Conservation (phyloP, 1,140 invertebrate species). For the Trichoplusia ni region DNA sequence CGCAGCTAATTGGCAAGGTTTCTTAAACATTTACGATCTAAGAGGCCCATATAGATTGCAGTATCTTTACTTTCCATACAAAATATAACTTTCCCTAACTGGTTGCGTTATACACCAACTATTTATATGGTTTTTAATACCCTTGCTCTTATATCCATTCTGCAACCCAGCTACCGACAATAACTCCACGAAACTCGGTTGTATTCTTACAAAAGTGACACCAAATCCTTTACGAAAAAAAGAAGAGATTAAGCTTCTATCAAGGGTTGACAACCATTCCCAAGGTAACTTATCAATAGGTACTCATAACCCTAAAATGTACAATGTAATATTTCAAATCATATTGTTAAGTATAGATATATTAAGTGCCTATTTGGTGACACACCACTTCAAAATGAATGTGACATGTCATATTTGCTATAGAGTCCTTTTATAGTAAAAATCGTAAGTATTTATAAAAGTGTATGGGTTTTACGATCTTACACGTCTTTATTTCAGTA, state of each 20-base stretch:
- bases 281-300: constrained; percentile 41
- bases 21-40: too few species aligned
- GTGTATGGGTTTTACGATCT: background rate
- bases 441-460: too few species aligned
- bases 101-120: too few species aligned
- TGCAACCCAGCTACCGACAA: background rate
- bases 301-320: constrained; percentile 55
- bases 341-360: constrained; percentile 31
- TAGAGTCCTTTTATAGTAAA: too few species aligned
- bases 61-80: too few species aligned
- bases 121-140: too few species aligned
- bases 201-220: background rate
- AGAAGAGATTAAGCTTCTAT: constrained; percentile 9
- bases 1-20: too few species aligned
- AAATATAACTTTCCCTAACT: too few species aligned
- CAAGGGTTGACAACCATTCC: constrained; percentile 1
- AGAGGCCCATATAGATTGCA: too few species aligned
- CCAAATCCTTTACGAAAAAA: background rate
- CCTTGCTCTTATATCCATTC: too few species aligned
- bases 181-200: background rate
- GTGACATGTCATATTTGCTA: constrained; percentile 57
- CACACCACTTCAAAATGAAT: constrained; percentile 64
- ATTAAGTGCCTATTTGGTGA: constrained; percentile 47
- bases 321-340: constrained; percentile 40
- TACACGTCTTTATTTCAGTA: background rate